Evolutionary conservation across 2,113 vertebrate species (phyloP).

Genomic region (Oenanthe oenanthe): DNA sequence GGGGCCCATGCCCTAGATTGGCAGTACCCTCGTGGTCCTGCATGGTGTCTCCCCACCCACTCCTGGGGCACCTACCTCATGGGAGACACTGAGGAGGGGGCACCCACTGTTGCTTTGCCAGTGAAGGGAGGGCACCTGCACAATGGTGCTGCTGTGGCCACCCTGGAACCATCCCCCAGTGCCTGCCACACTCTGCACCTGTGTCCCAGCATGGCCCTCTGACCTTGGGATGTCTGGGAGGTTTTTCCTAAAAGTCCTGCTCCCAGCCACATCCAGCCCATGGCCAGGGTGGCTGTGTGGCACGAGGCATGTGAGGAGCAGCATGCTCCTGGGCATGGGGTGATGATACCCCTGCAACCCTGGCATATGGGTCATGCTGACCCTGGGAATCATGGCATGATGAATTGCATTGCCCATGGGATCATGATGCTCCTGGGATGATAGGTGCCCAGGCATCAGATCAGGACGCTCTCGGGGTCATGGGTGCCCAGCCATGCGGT

Average conservation of each 20-base stretch:
- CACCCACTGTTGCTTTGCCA: background rate
- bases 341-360: background rate
- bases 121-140: background rate
- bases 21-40: background rate
- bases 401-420: background rate
- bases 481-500: background rate
- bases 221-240: background rate
- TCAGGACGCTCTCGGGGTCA: background rate
- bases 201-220: too few species aligned
- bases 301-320: background rate
- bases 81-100: background rate
- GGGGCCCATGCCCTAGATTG: accelerated
- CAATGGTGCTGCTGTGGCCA: background rate
- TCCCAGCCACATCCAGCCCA: background rate
- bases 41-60: accelerated
- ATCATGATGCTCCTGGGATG: background rate
- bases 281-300: background rate
- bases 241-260: background rate
- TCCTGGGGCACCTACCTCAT: accelerated
- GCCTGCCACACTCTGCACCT: accelerated
- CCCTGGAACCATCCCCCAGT: accelerated
- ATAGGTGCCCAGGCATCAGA: background rate
- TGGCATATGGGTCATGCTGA: background rate
- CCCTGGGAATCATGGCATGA: background rate
- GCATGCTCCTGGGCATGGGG: background rate